These are phyloP conservation scores for Hypena proboscidalis DNA, from an alignment of 2,888 invertebrate genomes.

Conservation along the genomic window DNA sequence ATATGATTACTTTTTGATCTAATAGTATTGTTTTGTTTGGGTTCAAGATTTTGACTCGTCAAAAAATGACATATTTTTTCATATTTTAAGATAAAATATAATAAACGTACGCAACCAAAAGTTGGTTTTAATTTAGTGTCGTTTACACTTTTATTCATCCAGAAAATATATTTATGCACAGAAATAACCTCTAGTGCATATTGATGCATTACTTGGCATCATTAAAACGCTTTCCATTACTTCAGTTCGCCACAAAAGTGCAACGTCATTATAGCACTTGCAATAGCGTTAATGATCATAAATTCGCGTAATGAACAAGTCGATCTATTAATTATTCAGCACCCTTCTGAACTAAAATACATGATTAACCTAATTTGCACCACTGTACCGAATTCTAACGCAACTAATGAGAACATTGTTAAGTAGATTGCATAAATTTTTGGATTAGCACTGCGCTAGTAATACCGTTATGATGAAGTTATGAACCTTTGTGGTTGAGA, in stretches of 20 bases:
- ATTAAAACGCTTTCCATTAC: background rate
- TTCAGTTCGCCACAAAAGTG: conserved; percentile 7
- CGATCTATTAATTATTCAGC: conserved; percentile 49
- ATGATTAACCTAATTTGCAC: conserved; percentile 53
- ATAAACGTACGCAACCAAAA: too few species aligned
- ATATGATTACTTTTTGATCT: too few species aligned
- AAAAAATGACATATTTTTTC: too few species aligned
- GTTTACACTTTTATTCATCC: too few species aligned
- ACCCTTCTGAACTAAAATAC: conserved; percentile 47
- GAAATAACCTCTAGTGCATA: too few species aligned
- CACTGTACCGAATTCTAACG: conserved; percentile 45
- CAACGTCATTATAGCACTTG: conserved; percentile 31
- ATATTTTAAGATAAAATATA: too few species aligned
- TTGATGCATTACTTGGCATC: too few species aligned
- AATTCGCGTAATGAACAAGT: conserved; percentile 48
- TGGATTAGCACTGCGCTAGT: conserved; percentile 14
- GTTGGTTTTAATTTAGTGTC: too few species aligned
- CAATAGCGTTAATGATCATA: conserved; percentile 39
- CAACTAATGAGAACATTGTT: conserved; percentile 43
- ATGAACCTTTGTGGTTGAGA: too few species aligned
- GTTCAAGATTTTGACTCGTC: too few species aligned
- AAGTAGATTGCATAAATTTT: conserved; percentile 41
- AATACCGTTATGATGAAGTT: conserved; percentile 12
- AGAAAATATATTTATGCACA: too few species aligned
- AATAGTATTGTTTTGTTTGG: too few species aligned